A percentile compares a stretch with the other conserved stretches of the same genome.
Conservation (phyloP, 2,113 vertebrate genomes). For the Pica pica region DNA sequence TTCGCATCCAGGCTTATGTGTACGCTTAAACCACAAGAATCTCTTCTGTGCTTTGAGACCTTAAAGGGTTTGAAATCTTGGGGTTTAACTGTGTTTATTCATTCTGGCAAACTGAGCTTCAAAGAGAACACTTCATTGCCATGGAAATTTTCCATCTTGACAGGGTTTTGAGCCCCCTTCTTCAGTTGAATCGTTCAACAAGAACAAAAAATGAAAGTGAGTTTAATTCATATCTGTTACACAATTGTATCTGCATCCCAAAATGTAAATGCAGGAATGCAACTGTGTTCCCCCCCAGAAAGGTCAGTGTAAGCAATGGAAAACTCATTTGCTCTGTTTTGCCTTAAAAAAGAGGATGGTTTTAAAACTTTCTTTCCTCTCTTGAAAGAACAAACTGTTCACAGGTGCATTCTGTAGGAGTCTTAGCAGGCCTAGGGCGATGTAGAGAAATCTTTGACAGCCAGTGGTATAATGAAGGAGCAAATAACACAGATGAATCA, state of each 20-base stretch:
- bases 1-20: neutral
- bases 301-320: neutral
- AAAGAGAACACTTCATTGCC: neutral
- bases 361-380: neutral
- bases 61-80: neutral
- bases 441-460: conserved; percentile 7
- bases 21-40: neutral
- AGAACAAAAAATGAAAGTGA: neutral
- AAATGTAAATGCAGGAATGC: neutral
- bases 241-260: neutral
- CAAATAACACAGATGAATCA: conserved; percentile 9
- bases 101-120: neutral
- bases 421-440: neutral
- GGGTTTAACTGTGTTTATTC: neutral
- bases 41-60: neutral
- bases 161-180: neutral
- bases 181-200: neutral
- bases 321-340: neutral
- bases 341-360: neutral
- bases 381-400: neutral
- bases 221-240: neutral
- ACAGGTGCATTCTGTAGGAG: neutral
- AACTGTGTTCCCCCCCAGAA: neutral
- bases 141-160: neutral
- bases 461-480: neutral